Conservation (phyloP, 2,888 invertebrate genomes). For the Resseliella maxima region DNA sequence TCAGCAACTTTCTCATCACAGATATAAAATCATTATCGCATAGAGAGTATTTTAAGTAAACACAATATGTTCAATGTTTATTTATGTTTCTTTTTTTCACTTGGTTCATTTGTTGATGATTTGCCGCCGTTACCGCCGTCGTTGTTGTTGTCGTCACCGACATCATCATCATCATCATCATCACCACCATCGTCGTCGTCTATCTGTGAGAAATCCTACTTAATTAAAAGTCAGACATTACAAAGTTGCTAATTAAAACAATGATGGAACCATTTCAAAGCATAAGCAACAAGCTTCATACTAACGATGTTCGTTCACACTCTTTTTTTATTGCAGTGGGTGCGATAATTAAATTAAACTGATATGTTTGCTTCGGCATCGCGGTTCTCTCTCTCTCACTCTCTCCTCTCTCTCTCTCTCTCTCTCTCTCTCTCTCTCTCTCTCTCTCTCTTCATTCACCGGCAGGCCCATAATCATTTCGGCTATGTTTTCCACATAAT, state of each 20-base stretch:
- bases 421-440: too few species aligned
- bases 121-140: not conserved
- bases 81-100: not conserved
- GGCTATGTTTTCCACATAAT: too few species aligned
- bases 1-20: constrained; percentile 50
- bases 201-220: constrained; percentile 25
- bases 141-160: too few species aligned
- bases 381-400: too few species aligned
- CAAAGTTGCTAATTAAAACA: constrained; percentile 46
- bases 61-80: constrained; percentile 27
- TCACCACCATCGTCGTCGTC: not conserved
- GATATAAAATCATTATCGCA: constrained; percentile 45
- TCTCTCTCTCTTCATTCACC: too few species aligned
- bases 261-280: constrained; percentile 19
- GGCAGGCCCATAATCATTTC: too few species aligned
- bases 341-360: constrained; percentile 51
- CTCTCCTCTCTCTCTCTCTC: too few species aligned
- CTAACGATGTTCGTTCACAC: constrained; percentile 51
- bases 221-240: constrained; percentile 50
- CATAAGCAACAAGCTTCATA: constrained; percentile 29
- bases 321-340: not conserved
- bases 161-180: not conserved
- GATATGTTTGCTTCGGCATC: not conserved
- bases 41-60: constrained; percentile 35
- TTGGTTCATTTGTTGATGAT: constrained; percentile 26